Base-by-base conservation (phyloP, 1,140 invertebrate genomes). In the Stenopsyche tienmushanensis region DNA sequence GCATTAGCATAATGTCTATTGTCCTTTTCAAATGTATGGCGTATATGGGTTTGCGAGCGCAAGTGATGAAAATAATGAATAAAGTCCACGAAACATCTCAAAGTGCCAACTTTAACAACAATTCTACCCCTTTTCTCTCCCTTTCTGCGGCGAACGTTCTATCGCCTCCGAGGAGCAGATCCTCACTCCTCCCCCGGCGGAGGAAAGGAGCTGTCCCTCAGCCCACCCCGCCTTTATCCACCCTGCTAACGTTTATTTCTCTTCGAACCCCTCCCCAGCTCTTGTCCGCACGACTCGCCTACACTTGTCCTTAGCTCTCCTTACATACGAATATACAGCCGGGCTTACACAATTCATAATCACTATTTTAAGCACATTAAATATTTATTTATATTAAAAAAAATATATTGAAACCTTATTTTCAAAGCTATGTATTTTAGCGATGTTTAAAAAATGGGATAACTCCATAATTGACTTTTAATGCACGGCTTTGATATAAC, bases 81-180 rank as follows among this genome's bases (percentile, higher is more conserved):
- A 29, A 67, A 60, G 62, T 29, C 53, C 45, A 53, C 15, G 59
- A 21, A 52, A 25, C 64, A 59, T 66, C 67, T 70, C 68, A 54
- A 65, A 58, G 53, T 66, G 60, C 55, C 68, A 64, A 64, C 64
- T 66, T 70, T 54, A 66, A 66, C 60, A 69, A 66, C 60, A 69
- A 59, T 42, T 53, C 52, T 42, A 25, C 65, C 44, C 66, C 29
- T 41, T n/a, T n/a, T 24, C 23, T 23, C 15, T 39, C 24, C 45
- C 50, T 21, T 42, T 2, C 15, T 26, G 18, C 58, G 58, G 52
- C 50, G 47, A 59, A 21, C 42, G 58, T 26, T 60, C 42, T 24
- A 47, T 15, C 42, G 57, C 42, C 57, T 60, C 57, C 1, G 57
- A 47, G 57, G 44, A 47, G 42, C 42, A 5, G 26, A 20, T 44